Evolutionary conservation across 2,113 vertebrate genomes (phyloP), one percentile per base, ranked within the genome.

Genomic region (Zosterops borbonicus): DNA sequence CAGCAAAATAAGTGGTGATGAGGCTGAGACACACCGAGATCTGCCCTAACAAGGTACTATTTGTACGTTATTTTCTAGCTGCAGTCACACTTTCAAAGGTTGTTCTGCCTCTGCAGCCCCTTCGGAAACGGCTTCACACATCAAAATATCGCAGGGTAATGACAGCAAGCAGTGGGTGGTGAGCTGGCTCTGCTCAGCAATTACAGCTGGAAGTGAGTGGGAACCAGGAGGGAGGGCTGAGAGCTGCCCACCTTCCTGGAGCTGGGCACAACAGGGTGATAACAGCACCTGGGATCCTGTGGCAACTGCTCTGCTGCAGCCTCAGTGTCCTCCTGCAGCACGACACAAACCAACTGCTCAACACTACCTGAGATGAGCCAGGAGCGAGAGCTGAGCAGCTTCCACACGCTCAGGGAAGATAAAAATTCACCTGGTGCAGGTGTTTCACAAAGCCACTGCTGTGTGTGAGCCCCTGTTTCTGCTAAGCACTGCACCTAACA

Each of bases 41-140:
- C 81, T 87, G 89, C 95, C 12, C 21, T 76, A 93, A 92, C 93
- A 95, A 92, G 90, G 88, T n/a, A 22, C 83, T 35, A 58, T 91
- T 90, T 84, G 76, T 79, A 64, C 18, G 3, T 37, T 94, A 82
- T 87, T 95, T 92, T 84, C 94, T 50, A 87, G 39, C 94, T 83
- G 92, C 95, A 92, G 74, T 84, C 93, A 87, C 95, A 92, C 95
- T 87, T 93, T 87, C 86, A 90, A 95, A 96, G 91, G 83, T 67
- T 87, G 83, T 42, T 94, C 96, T 92, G 83, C 75, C 70, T 86
- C 86, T 69, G 84, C 90, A 71, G 86, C 89, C 88, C 75, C 90
- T 96, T 90, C 1, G 39, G 93, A 95, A 94, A 92, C 1, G 12
- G 95, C 81, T 95, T 93, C 84, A 69, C 95, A 94, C 92, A 87